Evolutionary conservation across 2,888 invertebrate species (phyloP).

Genomic region (Drosophila glabriapex): DNA sequence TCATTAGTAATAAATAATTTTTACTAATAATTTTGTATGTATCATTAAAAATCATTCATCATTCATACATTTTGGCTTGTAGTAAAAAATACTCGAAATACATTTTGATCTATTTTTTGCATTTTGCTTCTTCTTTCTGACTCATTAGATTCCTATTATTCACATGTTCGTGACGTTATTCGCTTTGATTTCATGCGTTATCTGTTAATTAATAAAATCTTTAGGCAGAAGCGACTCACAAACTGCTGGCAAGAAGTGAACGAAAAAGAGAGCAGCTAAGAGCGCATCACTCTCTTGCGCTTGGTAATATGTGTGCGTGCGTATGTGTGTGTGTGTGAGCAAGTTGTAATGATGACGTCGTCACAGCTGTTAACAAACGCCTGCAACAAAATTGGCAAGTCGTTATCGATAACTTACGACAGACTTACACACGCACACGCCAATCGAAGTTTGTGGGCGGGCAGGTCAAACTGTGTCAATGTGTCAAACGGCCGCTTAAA

Average conservation of each 20-base stretch:
- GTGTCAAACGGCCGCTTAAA: slow-evolving; percentile 55
- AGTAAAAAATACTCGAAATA: background rate
- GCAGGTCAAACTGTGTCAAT: slow-evolving; percentile 64
- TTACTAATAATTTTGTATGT: background rate
- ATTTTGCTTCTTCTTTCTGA: background rate
- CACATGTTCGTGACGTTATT: slow-evolving; percentile 1
- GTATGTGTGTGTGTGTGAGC: slow-evolving; percentile 7
- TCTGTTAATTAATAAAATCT: slow-evolving; percentile 5
- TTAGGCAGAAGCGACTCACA: slow-evolving; percentile 21
- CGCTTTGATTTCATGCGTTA: slow-evolving; percentile 9
- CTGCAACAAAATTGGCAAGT: slow-evolving; percentile 49
- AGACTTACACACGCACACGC: slow-evolving; percentile 1
- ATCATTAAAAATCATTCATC: background rate
- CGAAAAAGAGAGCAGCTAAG: slow-evolving; percentile 21
- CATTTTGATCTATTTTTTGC: background rate
- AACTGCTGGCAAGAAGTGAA: slow-evolving; percentile 31
- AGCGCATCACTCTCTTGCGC: slow-evolving; percentile 14
- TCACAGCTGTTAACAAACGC: slow-evolving; percentile 62
- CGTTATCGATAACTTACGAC: slow-evolving; percentile 64
- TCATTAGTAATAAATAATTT: background rate
- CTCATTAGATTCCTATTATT: background rate
- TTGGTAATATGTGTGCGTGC: background rate
- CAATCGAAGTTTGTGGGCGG: slow-evolving; percentile 30
- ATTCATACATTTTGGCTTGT: background rate
- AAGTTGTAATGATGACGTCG: slow-evolving; percentile 35